Conservation (phyloP, 2,888 invertebrate genomes). For the Standfussiana lucernea region DNA sequence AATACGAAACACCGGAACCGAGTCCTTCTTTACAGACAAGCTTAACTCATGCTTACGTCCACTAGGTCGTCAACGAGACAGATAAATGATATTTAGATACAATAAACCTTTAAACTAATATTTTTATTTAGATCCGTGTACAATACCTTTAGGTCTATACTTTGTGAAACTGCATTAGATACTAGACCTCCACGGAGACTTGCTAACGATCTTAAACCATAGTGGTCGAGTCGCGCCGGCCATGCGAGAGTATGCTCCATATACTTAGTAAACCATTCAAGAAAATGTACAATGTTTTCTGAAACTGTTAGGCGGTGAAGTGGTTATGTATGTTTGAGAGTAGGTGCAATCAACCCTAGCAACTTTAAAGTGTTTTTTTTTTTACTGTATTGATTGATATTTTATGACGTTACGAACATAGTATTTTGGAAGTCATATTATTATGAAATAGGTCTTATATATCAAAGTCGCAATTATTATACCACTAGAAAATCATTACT, state of each 20-base stretch:
- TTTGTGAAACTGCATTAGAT: slow-evolving; percentile 50
- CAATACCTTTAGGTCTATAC: slow-evolving; percentile 36
- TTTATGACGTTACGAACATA: neutral
- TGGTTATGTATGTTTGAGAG: neutral
- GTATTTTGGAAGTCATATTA: neutral
- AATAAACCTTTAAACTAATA: slow-evolving; percentile 18
- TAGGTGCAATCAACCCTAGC: neutral
- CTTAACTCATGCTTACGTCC: neutral
- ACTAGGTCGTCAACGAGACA: neutral
- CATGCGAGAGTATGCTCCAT: slow-evolving; percentile 49
- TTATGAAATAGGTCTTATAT: neutral
- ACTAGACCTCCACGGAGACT: slow-evolving; percentile 56
- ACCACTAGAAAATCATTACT: neutral
- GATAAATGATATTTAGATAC: slow-evolving; percentile 9
- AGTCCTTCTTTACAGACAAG: neutral
- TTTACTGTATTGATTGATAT: neutral
- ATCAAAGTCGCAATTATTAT: neutral
- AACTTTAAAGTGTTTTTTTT: neutral
- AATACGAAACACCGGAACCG: neutral
- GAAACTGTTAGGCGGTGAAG: neutral
- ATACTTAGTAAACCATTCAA: slow-evolving; percentile 44
- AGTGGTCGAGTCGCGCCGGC: slow-evolving; percentile 56
- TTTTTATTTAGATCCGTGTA: slow-evolving; percentile 27
- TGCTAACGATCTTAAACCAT: slow-evolving; percentile 66
- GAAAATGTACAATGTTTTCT: neutral